Evolutionary conservation across 2,113 vertebrate species (phyloP).

Genomic region (Mungos mungo): DNA sequence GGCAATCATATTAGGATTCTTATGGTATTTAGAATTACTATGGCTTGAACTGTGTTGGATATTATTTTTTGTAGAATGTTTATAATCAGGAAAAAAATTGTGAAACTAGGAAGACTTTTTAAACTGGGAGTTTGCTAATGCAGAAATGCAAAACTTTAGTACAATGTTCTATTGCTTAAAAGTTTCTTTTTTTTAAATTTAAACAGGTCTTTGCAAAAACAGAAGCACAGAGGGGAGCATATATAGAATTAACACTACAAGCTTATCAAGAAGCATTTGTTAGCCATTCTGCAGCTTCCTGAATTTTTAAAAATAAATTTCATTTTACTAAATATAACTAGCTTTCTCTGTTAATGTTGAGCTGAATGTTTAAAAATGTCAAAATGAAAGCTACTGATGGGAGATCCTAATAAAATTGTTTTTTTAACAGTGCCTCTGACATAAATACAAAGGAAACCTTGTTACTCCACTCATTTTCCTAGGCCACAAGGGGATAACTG

Average conservation of each 20-base stretch:
- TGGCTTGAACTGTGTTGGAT: background rate
- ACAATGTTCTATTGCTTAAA: background rate
- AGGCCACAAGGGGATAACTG: background rate
- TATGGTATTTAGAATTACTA: background rate
- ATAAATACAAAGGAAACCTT: slow-evolving; percentile 28
- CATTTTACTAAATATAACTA: slow-evolving; percentile 31
- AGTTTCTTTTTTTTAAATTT: background rate
- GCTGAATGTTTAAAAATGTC: slow-evolving; percentile 23
- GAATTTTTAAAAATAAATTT: slow-evolving; percentile 64
- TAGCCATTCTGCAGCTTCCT: slow-evolving; percentile 82
- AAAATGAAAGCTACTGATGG: slow-evolving; percentile 1
- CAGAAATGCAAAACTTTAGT: slow-evolving; percentile 8
- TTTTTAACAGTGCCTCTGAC: background rate
- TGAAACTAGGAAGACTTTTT: slow-evolving; percentile 21
- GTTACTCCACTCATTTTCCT: background rate
- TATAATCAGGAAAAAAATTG: background rate
- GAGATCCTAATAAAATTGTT: background rate
- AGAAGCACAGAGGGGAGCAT: slow-evolving; percentile 91
- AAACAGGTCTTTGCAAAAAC: slow-evolving; percentile 91
- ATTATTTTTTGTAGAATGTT: background rate
- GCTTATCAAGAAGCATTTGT: slow-evolving; percentile 85
- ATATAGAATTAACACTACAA: slow-evolving; percentile 93
- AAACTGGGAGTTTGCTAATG: background rate
- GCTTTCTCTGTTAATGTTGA: slow-evolving; percentile 18
- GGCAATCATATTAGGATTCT: background rate